Evolutionary conservation across 2,888 invertebrate species (phyloP).

Genomic region (Coleophora deauratella): DNA sequence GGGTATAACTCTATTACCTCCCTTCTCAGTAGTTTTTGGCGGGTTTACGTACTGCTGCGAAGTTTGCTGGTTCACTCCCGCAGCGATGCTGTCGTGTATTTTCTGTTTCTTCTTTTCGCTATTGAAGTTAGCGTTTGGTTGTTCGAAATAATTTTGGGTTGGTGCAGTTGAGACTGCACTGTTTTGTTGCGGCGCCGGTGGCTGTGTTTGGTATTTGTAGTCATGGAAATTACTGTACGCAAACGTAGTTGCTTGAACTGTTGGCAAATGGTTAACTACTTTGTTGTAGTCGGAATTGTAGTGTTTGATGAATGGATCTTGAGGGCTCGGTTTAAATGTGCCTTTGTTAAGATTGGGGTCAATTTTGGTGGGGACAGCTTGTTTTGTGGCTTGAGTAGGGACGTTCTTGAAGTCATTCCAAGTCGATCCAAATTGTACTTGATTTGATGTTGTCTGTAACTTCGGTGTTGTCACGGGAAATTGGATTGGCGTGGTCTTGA

Average conservation of each 20-base stretch:
- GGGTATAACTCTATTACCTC: conserved; percentile 24
- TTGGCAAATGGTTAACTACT: conserved; percentile 56
- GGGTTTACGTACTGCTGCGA: conserved; percentile 43
- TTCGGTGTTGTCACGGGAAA: conserved; percentile 49
- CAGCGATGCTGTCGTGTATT: conserved; percentile 44
- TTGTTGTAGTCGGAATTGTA: conserved; percentile 44
- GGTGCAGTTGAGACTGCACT: conserved; percentile 23
- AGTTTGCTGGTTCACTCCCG: conserved; percentile 46
- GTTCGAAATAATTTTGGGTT: conserved; percentile 40
- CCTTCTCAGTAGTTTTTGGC: conserved; percentile 29
- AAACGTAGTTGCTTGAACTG: conserved; percentile 39
- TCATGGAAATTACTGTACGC: conserved; percentile 39
- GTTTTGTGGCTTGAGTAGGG: conserved; percentile 62
- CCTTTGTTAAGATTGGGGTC: conserved; percentile 51
- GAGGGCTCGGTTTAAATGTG: conserved; percentile 60
- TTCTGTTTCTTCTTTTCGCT: conserved; percentile 49
- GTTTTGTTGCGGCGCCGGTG: conserved; percentile 40
- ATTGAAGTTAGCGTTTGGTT: conserved; percentile 33
- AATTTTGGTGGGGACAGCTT: conserved; percentile 44
- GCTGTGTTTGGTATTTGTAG: conserved; percentile 38
- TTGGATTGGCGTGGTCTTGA: conserved; percentile 44
- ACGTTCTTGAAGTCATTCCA: conserved; percentile 54
- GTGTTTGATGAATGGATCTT: conserved; percentile 57
- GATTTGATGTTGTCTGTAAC: conserved; percentile 45
- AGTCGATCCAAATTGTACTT: conserved; percentile 47